Evolutionary conservation across 2,113 vertebrate genomes (phyloP), one percentile per base, ranked within the genome.

Genomic region (Ursus arctos): DNA sequence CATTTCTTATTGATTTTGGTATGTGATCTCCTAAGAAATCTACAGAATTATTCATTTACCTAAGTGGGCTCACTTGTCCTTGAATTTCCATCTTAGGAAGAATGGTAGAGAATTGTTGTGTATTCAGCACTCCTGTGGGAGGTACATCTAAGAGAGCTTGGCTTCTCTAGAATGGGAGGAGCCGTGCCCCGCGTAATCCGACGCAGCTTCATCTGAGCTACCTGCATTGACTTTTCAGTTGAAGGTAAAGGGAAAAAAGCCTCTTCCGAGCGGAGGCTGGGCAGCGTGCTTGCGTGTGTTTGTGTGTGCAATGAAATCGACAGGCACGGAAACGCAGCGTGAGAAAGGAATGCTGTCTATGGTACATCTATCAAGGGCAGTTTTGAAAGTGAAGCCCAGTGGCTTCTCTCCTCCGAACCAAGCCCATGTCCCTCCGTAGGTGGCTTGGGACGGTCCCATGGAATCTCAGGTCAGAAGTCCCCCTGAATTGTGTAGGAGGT

Each of bases 51-150:
- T 53, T 92, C 71, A 67, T 72, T 85, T 82, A 51, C 61, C n/a
- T 82, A 65, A 88, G 40, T 57, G 40, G 63, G 49, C 51, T 92
- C 7, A 1, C 72, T 83, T 91, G 59, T 77, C 61, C 77, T 88
- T 49, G 57, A 69, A 67, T 96, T 97, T 93, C 67, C 24, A n/a
- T 63, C 82, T 82, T 55, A 47, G 86, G 53, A 90, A 88, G 76
- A 95, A 19, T 26, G 36, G 71, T 86, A 14, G 36, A 92, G 69
- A 93, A 40, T 80, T 1, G 0, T 26, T 33, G 4, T 63, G 24
- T 33, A 28, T 43, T 88, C 90, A 61, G 2, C 82, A 33, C 87
- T 67, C 80, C 69, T 24, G 1, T 63, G 76, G 69, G 81, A 87
- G 51, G 6, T 6, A 88, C 91, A 77, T 49, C 84, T n/a, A n/a